Conservation (phyloP, 2,797 vertebrate species). For the Jordanella pulchra region DNA sequence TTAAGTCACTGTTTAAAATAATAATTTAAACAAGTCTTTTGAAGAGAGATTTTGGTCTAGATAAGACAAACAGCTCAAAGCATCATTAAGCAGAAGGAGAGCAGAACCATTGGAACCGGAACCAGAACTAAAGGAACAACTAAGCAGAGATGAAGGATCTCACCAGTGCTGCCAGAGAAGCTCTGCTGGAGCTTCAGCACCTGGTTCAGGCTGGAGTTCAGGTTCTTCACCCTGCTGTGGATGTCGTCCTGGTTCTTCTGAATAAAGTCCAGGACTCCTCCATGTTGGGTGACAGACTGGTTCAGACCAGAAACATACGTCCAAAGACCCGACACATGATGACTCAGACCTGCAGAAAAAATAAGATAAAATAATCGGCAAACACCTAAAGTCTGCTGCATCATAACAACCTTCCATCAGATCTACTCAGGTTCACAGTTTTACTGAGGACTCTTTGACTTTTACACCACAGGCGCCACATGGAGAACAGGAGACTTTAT, state of each 20-base stretch:
- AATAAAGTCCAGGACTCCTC: slow-evolving; percentile 81
- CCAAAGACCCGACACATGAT: slow-evolving; percentile 88
- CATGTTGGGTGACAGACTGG: slow-evolving; percentile 77
- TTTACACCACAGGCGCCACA: too few relatives aligned
- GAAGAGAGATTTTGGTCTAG: neutral
- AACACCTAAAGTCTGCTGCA: neutral
- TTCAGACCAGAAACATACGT: slow-evolving; percentile 85
- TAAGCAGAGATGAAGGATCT: slow-evolving; percentile 39
- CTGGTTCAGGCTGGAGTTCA: slow-evolving; percentile 86
- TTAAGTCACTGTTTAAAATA: too few relatives aligned
- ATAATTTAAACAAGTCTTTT: too few relatives aligned
- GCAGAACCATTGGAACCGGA: neutral
- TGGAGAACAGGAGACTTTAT: too few relatives aligned
- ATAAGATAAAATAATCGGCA: neutral
- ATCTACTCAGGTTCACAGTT: too few relatives aligned
- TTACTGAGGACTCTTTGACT: too few relatives aligned
- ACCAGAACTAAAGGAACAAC: neutral
- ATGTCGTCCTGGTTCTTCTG: slow-evolving; percentile 80
- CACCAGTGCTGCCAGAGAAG: slow-evolving; percentile 78
- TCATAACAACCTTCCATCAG: too few relatives aligned
- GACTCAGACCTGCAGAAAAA: slow-evolving; percentile 75
- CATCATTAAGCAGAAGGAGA: neutral
- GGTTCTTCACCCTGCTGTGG: slow-evolving; percentile 81
- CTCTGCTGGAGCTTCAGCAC: slow-evolving; percentile 76
- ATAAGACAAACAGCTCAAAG: neutral